phyloP scores from a whole-genome alignment of 2,113 vertebrate species.

The Alethe castanea region DNA sequence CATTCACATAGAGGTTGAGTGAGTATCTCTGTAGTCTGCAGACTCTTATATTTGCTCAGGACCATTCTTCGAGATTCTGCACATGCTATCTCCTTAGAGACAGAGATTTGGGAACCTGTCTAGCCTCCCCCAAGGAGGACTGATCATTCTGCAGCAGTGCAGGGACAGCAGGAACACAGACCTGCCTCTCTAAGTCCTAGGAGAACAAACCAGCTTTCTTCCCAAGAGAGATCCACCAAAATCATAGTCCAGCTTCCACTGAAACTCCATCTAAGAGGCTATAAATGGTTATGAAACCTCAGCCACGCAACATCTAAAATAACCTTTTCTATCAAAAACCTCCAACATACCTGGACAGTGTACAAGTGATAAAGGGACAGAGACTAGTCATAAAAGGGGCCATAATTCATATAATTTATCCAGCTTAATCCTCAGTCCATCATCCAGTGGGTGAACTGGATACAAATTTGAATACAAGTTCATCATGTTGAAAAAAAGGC shows the following conservation, averaged over 20 bases:
- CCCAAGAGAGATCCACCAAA: not conserved
- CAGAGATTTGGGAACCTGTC: not conserved
- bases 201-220: not conserved
- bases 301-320: not conserved
- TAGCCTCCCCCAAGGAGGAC: not conserved
- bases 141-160: not conserved
- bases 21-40: not conserved
- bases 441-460: rapidly evolving
- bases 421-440: not conserved
- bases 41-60: not conserved
- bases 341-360: not conserved
- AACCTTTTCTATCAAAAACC: not conserved
- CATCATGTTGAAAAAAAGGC: not conserved
- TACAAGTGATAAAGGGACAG: not conserved
- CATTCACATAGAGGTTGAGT: rapidly evolving
- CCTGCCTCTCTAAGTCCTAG: not conserved
- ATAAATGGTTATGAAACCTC: not conserved
- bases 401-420: not conserved
- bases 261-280: not conserved
- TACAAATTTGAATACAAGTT: not conserved
- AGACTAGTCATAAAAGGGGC: not conserved
- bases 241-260: not conserved
- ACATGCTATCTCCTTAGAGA: not conserved
- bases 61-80: not conserved
- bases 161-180: not conserved